phyloP scores from a whole-genome alignment of 2,888 invertebrate genomes.

The Trachelus troglodyta region DNA sequence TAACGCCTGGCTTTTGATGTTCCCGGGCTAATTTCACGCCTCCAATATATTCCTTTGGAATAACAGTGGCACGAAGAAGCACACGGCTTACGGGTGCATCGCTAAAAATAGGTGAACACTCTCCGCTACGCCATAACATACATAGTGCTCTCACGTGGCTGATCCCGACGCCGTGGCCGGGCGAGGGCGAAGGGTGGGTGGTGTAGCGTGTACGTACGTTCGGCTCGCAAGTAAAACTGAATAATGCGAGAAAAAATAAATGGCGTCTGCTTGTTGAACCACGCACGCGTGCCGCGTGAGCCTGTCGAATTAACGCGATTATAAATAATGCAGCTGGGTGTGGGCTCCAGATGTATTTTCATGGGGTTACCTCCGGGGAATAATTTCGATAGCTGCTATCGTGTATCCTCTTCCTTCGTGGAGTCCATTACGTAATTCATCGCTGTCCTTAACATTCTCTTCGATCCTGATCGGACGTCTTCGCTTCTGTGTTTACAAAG shows the following conservation, averaged over 20 bases:
- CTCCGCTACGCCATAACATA: background rate
- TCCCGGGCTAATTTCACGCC: background rate
- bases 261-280: background rate
- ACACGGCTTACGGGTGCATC: conserved; percentile 23
- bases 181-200: too few species aligned
- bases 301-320: background rate
- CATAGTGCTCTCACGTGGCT: background rate
- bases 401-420: background rate
- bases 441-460: background rate
- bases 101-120: conserved; percentile 41
- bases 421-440: background rate
- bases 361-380: background rate
- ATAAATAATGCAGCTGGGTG: background rate
- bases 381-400: background rate
- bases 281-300: background rate
- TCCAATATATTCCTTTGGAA: conserved; percentile 5
- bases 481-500: background rate
- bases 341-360: background rate
- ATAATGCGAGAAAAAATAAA: background rate
- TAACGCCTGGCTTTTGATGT: background rate
- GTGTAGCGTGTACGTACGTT: background rate
- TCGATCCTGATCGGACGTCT: background rate
- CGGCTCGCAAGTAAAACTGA: background rate
- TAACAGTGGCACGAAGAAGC: conserved; percentile 17
- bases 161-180: background rate